Evolutionary conservation across 2,888 invertebrate genomes (phyloP), one percentile per base, ranked within the genome.

Genomic region (Melieria omissa): DNA sequence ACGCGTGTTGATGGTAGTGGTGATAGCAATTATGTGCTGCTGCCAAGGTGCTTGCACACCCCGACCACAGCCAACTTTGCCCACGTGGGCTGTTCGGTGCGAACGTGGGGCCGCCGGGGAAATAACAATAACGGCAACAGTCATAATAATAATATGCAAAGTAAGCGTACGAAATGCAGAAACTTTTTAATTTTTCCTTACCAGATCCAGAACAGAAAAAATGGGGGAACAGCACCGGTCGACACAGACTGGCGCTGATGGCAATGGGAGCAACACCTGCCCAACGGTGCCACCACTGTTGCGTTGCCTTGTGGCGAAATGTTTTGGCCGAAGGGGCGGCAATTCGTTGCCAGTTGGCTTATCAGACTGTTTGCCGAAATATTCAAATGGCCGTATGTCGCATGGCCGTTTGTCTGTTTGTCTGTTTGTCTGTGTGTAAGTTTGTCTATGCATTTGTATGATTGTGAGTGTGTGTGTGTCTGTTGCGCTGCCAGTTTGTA

Each of bases 331-430:
- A 45, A 5, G 65, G 14, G 44, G 12, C 14, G 44, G 16, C 10
- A 8, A 9, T n/a, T 41, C 5, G 42, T 12, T 41, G 8, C 6
- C n/a, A 58, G 41, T 29, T 41, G 41, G n/a, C 6, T 42, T 41
- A 5, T 41, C 12, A 41, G n/a, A 41, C 12, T 58, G 42, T 61
- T 62, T 57, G 66, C 63, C 54, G 70, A 70, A 70, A 70, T 65
- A 54, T 65, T 65, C 57, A 14, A 58, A 58, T 58, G 16, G n/a
- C 29, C 29, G 14, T 52, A n/a, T 52, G 52, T 52, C 52, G 5
- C n/a, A 52, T 52, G 52, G 12, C 9, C 14, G 52, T 52, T 9
- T 14, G 6, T 5, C 52, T 52, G 52, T 5, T 4, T 52, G 49
- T 12, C 49, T 49, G 49, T 49, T 12, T 49, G 52, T 52, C 52